Evolutionary conservation across 2,888 invertebrate species (phyloP).

Genomic region (Cordylochernes scorpioides): DNA sequence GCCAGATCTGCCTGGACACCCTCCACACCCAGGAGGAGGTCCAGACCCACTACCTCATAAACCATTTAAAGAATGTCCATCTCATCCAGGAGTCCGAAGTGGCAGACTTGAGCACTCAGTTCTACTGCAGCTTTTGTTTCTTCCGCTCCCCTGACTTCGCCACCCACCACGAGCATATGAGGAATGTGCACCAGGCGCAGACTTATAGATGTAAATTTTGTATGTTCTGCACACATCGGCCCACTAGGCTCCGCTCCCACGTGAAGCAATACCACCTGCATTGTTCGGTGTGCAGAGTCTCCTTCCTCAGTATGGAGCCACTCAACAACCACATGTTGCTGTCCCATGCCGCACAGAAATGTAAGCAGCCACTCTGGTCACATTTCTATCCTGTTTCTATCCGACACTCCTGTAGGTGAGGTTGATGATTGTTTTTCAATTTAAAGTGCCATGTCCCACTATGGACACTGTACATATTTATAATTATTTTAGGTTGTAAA

Average conservation of each 20-base stretch:
- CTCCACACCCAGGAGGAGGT: conserved; percentile 14
- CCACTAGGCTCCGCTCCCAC: conserved; percentile 14
- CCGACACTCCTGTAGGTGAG: too few relatives aligned
- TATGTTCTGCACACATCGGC: conserved; percentile 13
- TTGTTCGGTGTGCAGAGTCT: conserved; percentile 15
- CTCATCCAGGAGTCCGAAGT: conserved; percentile 15
- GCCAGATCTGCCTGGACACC: conserved; percentile 14
- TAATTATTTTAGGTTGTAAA: too few relatives aligned
- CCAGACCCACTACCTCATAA: conserved; percentile 13
- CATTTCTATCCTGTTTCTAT: too few relatives aligned
- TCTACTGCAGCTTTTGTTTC: conserved; percentile 15
- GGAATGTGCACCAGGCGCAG: conserved; percentile 13
- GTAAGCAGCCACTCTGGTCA: conserved; percentile 2
- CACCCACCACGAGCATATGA: conserved; percentile 15
- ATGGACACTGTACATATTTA: too few relatives aligned
- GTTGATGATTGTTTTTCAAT: too few relatives aligned
- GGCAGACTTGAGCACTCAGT: conserved; percentile 13
- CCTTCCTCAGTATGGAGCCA: conserved; percentile 15
- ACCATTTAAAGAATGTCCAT: conserved; percentile 13
- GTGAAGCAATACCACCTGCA: conserved; percentile 14
- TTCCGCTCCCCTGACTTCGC: conserved; percentile 12
- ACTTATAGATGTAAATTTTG: conserved; percentile 15
- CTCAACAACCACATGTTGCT: conserved; percentile 15
- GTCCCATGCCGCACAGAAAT: conserved; percentile 16
- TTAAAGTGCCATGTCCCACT: too few relatives aligned